Base-by-base conservation (phyloP, 2,113 vertebrate species). In the Seriola quinqueradiata region DNA sequence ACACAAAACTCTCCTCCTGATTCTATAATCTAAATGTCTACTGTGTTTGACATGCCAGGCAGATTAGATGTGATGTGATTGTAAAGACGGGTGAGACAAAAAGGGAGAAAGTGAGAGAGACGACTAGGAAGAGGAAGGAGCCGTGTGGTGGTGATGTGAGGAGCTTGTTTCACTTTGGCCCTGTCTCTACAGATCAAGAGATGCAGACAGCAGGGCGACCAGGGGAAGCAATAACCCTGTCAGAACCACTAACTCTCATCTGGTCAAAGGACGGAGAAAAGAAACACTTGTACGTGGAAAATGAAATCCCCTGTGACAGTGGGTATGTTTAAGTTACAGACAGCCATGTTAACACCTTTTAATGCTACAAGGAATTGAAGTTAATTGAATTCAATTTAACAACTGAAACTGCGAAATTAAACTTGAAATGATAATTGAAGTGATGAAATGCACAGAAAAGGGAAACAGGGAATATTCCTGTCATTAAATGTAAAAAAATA, bases 221-320 rank as follows among this genome's bases (percentile, higher is more conserved):
- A 57, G 78, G 36, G 60, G 64, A 75, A 66, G 78, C 85, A 86
- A 82, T 23, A 79, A 67, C 78, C 68, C 87, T 88, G 92, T 93
- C 93, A 90, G 66, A 85, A 85, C 42, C 64, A 57, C 76, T 87
- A n/a, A 81, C 70, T 40, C 68, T 84, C 83, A 70, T 61, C 55
- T 54, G 2, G 46, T 66, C 42, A 50, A 58, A 71, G 40, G 25
- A 42, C 3, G 23, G 57, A 38, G 70, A 34, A 19, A n/a, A 6
- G 12, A 16, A 55, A 67, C 48, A 48, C 8, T 60, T 38, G 36
- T 4, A 28, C 1, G 5, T 48, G 25, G 23, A 65, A 60, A 61
- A 44, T 60, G 1, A 48, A 87, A 81, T 83, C 42, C 52, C 40
- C 13, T 52, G 64, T 77, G 69, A 82, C 17, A 54, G 46, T 0